phyloP scores from a whole-genome alignment of 2,113 vertebrate genomes.

The Otocyon megalotis region DNA sequence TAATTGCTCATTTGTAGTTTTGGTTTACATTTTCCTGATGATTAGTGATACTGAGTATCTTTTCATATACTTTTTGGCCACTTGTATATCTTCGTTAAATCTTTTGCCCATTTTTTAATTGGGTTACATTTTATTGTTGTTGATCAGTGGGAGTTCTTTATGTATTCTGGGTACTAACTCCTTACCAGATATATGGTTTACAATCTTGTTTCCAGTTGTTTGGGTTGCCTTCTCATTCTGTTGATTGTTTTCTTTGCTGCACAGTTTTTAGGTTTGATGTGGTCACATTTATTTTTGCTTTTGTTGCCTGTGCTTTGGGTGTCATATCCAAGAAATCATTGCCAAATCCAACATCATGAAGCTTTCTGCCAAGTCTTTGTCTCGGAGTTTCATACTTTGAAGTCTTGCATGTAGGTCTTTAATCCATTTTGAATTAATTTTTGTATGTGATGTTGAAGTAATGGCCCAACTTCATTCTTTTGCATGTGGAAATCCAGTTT shows the following conservation, averaged over 20 bases:
- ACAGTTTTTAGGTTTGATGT: neutral
- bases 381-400: neutral
- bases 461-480: neutral
- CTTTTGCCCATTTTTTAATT: neutral
- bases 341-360: neutral
- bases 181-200: neutral
- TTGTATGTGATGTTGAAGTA: neutral
- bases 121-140: neutral
- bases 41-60: neutral
- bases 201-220: neutral
- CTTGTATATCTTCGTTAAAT: neutral
- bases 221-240: neutral
- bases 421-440: neutral
- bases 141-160: neutral
- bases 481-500: neutral
- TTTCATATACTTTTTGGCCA: neutral
- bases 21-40: neutral
- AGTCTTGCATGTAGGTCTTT: neutral
- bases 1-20: neutral
- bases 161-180: neutral
- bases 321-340: neutral
- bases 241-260: neutral
- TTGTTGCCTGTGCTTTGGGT: neutral
- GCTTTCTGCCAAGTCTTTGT: neutral
- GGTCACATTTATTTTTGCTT: neutral